Percentiles rank a stretch among this genome's conserved stretches.
These are phyloP conservation scores for Plutomurus gul DNA, from an alignment of 1,140 invertebrate species.

Conservation along the genomic window DNA sequence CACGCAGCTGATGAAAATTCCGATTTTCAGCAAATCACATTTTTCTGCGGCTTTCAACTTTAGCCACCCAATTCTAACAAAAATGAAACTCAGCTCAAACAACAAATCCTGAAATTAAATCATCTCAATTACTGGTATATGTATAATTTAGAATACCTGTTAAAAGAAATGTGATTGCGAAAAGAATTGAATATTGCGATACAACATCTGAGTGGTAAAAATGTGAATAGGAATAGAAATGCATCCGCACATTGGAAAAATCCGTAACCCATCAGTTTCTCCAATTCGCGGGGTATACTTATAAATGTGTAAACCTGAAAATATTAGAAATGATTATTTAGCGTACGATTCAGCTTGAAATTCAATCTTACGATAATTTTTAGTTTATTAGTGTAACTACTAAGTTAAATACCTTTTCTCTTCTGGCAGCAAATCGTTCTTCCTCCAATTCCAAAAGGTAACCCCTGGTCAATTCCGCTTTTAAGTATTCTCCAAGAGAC, in stretches of 20 bases:
- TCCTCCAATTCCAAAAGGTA: slow-evolving; percentile 93
- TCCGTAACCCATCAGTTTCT: slow-evolving; percentile 94
- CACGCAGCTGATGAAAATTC: slow-evolving; percentile 82
- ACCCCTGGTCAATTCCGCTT: slow-evolving; percentile 84
- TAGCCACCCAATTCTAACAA: slow-evolving; percentile 54
- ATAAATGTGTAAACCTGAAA: slow-evolving; percentile 87
- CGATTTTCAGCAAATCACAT: slow-evolving; percentile 93
- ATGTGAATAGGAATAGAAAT: slow-evolving; percentile 96
- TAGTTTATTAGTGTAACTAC: background rate
- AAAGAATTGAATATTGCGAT: slow-evolving; percentile 27
- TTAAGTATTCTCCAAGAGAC: slow-evolving; percentile 67
- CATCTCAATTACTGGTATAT: background rate
- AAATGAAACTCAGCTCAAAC: background rate
- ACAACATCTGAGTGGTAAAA: slow-evolving; percentile 80
- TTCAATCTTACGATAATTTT: background rate
- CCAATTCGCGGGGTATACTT: slow-evolving; percentile 89
- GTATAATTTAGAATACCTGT: background rate
- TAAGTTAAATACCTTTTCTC: slow-evolving; percentile 70
- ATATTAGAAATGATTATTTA: background rate
- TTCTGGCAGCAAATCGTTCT: slow-evolving; percentile 85
- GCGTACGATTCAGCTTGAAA: background rate
- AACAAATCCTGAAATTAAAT: background rate
- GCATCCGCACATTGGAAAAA: slow-evolving; percentile 95
- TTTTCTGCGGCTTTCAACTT: slow-evolving; percentile 85
- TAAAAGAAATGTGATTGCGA: slow-evolving; percentile 9